These are phyloP conservation scores for Aleadryas rufinucha DNA, from an alignment of 2,113 vertebrate species.

Conservation along the genomic window DNA sequence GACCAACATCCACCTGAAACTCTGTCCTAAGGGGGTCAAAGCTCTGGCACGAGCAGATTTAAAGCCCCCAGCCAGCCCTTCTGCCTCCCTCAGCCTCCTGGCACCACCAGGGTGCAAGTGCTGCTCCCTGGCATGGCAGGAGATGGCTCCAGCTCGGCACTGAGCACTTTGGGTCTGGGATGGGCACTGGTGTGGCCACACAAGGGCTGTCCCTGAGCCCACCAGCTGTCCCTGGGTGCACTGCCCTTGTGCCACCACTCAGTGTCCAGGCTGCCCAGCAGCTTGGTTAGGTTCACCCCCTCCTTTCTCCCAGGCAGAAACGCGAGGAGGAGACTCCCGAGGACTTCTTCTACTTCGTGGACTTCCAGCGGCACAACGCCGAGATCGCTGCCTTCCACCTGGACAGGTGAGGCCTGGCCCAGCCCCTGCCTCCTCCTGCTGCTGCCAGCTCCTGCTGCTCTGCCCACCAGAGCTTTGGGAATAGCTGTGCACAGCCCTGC, in stretches of 20 bases:
- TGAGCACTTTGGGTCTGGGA: accelerated
- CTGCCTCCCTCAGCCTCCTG: neutral
- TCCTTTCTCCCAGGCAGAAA: constrained; percentile 81
- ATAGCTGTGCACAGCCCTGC: neutral
- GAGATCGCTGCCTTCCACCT: constrained; percentile 97
- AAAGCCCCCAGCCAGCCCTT: neutral
- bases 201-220: accelerated
- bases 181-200: neutral
- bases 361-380: constrained; percentile 94
- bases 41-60: neutral
- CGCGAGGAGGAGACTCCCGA: constrained; percentile 88
- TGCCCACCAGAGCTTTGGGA: accelerated
- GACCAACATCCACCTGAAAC: neutral
- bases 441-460: neutral
- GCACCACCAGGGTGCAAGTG: accelerated
- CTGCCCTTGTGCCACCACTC: neutral
- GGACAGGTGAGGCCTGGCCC: constrained; percentile 79
- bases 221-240: accelerated
- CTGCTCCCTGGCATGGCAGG: neutral
- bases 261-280: neutral
- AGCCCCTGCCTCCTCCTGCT: neutral
- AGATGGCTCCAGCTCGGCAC: neutral
- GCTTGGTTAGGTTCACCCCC: neutral
- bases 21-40: accelerated
- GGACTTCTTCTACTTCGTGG: constrained; percentile 94